Base-by-base conservation (phyloP, 2,113 vertebrate species). In the Bothrops jararaca region DNA sequence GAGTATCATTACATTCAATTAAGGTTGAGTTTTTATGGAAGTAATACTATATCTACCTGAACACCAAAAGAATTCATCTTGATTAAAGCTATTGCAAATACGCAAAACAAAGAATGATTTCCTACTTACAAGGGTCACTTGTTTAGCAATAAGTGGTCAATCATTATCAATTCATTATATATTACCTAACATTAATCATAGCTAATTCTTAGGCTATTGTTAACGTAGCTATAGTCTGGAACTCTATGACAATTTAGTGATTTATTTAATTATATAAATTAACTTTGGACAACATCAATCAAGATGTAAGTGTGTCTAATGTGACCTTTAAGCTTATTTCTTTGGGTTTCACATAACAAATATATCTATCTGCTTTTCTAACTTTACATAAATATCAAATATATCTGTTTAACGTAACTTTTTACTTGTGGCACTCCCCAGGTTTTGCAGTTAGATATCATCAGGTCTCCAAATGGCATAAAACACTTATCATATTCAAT, bases 191-290 rank as follows among this genome's bases (percentile, higher is more conserved):
- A 95, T 96, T 95, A 96, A 94, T 95, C 90, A 96, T 74, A 64
- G 95, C 89, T 95, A 96, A 97, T 95, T 96, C 95, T 92, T 94
- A 95, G 95, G 3, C 26, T 88, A 93, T 93, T 95, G 95, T 95
- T 95, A 95, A 96, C 96, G 93, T 93, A 95, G 95, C 95, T 93
- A 60, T 96, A 96, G 96, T 69, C 90, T 7, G 48, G 91, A 91
- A 95, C 95, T 97, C 94, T 18, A 93, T 34, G 91, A 95, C 58
- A 96, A 93, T 96, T 96, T 96, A 95, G 52, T 57, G 96, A 95
- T 97, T 96, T 97, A 95, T 96, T 96, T 96, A 96, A 96, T 95
- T 89, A 48, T 95, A 95, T 93, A 92, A 95, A 95, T 96, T 96
- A 95, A 95, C 95, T 96, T 95, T 95, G 94, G 94, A 89, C 91